Evolutionary conservation across 2,113 vertebrate genomes (phyloP).

Genomic region (Macaca mulatta): DNA sequence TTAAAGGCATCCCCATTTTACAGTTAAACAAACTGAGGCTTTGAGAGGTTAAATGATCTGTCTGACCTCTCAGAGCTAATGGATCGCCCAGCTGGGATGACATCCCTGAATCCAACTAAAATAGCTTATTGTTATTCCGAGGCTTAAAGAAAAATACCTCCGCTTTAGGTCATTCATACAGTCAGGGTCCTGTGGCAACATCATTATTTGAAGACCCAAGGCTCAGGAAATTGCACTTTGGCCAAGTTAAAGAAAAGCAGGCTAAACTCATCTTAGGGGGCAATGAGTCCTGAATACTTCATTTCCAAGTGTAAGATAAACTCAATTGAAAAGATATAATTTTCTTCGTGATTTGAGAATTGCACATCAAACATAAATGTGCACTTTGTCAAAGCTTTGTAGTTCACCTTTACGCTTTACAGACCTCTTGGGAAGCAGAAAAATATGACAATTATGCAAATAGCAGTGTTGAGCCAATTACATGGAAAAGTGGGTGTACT

Average conservation of each 20-base stretch:
- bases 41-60: background rate
- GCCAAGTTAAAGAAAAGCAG: conserved; percentile 26
- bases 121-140: background rate
- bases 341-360: conserved; percentile 68
- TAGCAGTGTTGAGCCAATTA: conserved; percentile 68
- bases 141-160: conserved; percentile 33
- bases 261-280: conserved; percentile 36
- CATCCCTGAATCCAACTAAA: background rate
- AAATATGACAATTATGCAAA: conserved; percentile 79
- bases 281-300: conserved; percentile 35
- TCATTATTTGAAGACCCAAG: conserved; percentile 29
- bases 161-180: conserved; percentile 35
- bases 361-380: conserved; percentile 63
- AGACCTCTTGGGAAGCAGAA: conserved; percentile 73
- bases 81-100: background rate
- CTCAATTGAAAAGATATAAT: conserved; percentile 56
- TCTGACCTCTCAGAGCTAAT: background rate
- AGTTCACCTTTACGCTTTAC: conserved; percentile 72
- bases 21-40: conserved; percentile 20
- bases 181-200: background rate
- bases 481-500: conserved; percentile 64
- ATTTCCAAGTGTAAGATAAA: conserved; percentile 66
- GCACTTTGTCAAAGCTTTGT: conserved; percentile 65
- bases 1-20: conserved; percentile 6
- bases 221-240: conserved; percentile 38